Conservation (phyloP, 1,140 invertebrate species). For the Macrobrachium rosenbergii region DNA sequence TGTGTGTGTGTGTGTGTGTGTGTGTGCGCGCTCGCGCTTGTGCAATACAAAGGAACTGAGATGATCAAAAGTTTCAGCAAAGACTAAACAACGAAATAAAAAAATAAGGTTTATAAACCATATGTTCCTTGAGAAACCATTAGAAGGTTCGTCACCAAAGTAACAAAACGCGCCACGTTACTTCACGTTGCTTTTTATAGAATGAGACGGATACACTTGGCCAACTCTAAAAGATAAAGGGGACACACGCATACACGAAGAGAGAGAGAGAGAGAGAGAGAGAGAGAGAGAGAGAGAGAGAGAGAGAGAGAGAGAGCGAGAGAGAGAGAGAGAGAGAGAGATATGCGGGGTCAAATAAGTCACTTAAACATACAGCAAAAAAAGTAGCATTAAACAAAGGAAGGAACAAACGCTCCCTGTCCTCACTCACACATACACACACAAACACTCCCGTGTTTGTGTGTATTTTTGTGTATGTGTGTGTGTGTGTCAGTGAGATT, state of each 20-base stretch:
- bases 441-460: not conserved
- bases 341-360: not conserved
- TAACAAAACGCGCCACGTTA: no score
- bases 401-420: not conserved
- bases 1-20: no score
- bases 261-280: not conserved
- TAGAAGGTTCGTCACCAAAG: no score
- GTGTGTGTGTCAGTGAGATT: not conserved
- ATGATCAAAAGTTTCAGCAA: no score
- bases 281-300: not conserved
- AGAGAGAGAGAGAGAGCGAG: not conserved
- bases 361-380: not conserved
- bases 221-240: no score
- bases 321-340: not conserved
- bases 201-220: no score
- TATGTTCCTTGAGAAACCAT: no score
- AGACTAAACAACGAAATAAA: no score
- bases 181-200: no score
- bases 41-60: no score
- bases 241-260: not conserved
- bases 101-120: no score
- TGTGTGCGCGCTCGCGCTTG: no score
- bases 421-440: constrained; percentile 18
- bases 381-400: not conserved
- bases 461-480: constrained; percentile 13